Conservation (phyloP, 2,797 vertebrate species). For the Vireo griseus region DNA sequence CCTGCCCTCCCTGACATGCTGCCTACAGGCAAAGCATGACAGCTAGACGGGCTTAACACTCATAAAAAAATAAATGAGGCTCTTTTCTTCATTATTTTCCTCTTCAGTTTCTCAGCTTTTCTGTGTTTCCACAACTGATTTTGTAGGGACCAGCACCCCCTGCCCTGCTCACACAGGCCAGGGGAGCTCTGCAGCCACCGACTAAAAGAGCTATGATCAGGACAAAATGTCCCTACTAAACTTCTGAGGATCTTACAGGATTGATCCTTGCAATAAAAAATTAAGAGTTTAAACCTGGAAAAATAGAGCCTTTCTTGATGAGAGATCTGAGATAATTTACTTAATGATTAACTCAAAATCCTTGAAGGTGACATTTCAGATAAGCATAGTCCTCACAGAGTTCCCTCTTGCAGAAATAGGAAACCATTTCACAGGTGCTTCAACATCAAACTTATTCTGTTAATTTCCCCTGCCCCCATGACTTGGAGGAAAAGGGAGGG, state of each 20-base stretch:
- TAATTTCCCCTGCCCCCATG: rapidly evolving
- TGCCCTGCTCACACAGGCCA: background rate
- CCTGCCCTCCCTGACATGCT: background rate
- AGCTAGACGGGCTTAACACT: background rate
- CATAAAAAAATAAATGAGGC: background rate
- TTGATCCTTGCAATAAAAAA: background rate
- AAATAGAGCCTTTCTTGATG: background rate
- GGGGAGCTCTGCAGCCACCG: rapidly evolving
- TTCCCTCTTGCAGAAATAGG: background rate
- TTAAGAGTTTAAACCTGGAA: background rate
- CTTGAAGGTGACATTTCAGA: background rate
- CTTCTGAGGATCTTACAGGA: background rate
- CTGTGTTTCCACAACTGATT: background rate
- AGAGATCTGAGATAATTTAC: background rate
- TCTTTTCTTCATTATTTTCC: background rate
- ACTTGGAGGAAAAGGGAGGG: background rate
- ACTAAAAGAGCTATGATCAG: background rate
- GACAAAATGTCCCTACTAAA: background rate
- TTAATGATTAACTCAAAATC: background rate
- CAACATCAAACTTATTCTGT: background rate
- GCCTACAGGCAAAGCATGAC: background rate
- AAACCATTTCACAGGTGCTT: rapidly evolving
- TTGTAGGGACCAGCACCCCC: rapidly evolving
- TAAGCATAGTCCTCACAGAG: background rate
- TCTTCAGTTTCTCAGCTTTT: background rate